These are phyloP conservation scores for Chamaea fasciata DNA, from an alignment of 2,113 vertebrate species.

Conservation along the genomic window DNA sequence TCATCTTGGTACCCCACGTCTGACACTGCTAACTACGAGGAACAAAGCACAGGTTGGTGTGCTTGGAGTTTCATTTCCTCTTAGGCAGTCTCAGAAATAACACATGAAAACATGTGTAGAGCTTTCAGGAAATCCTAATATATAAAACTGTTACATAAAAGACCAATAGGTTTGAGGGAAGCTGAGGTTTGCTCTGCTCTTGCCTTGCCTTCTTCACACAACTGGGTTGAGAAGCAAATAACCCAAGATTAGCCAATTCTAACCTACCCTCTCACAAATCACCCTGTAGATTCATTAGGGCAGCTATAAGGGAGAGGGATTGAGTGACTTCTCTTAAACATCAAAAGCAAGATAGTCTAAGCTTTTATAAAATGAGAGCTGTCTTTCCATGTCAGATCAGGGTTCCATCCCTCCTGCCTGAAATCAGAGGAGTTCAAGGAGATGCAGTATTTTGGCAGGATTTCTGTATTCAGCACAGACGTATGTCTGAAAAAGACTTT, in stretches of 20 bases:
- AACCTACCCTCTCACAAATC: not conserved
- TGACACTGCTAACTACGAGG: not conserved
- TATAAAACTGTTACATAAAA: not conserved
- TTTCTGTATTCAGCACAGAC: not conserved
- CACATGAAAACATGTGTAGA: rapidly evolving
- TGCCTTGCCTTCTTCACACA: not conserved
- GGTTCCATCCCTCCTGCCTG: not conserved
- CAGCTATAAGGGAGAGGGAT: not conserved
- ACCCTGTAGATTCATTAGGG: not conserved
- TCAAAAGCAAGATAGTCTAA: not conserved
- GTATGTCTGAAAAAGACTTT: not conserved
- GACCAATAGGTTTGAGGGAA: not conserved
- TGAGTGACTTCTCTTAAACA: not conserved
- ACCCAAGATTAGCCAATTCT: not conserved
- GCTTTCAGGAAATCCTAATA: not conserved
- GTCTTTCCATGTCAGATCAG: not conserved
- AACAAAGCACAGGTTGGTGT: not conserved
- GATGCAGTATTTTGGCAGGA: not conserved
- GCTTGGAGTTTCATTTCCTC: not conserved
- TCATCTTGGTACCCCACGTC: not conserved
- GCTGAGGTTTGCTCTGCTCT: not conserved
- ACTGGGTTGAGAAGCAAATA: not conserved
- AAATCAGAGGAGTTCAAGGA: not conserved
- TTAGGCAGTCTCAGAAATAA: not conserved
- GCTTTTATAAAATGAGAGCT: not conserved